phyloP scores from a whole-genome alignment of 2,888 invertebrate species.

The Patella ulyssiponensis region DNA sequence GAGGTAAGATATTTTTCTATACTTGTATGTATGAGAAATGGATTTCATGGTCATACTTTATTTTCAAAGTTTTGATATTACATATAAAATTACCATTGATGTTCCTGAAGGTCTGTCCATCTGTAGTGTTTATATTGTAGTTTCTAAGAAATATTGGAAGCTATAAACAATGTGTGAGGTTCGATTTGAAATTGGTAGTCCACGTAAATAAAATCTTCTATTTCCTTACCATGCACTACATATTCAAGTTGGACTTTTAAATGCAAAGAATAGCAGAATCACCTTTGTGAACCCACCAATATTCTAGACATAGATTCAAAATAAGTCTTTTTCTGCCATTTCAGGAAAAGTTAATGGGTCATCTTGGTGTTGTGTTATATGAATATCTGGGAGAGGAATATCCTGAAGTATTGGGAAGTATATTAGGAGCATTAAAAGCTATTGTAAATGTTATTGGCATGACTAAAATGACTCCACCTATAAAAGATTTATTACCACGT shows the following conservation, averaged over 20 bases:
- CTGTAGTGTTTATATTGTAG: no score
- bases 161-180: no score
- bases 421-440: slow-evolving; percentile 97
- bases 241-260: no score
- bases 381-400: slow-evolving; percentile 99
- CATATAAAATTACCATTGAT: no score
- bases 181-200: no score
- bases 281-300: not conserved
- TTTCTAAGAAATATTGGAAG: no score
- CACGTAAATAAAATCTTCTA: no score
- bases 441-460: slow-evolving; percentile 99
- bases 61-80: no score
- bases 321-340: slow-evolving; percentile 22
- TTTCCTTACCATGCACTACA: no score
- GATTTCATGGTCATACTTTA: no score
- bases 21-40: no score
- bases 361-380: slow-evolving; percentile 98
- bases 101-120: no score
- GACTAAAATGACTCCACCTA: slow-evolving; percentile 99
- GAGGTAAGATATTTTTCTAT: slow-evolving; percentile 77
- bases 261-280: not conserved
- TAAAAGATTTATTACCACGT: slow-evolving; percentile 96
- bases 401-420: slow-evolving; percentile 98
- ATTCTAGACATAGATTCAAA: not conserved
- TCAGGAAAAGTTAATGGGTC: slow-evolving; percentile 98